Evolutionary conservation across 2,888 invertebrate species (phyloP), one percentile per base, ranked within the genome.

Genomic region (Diplazon laetatorius): DNA sequence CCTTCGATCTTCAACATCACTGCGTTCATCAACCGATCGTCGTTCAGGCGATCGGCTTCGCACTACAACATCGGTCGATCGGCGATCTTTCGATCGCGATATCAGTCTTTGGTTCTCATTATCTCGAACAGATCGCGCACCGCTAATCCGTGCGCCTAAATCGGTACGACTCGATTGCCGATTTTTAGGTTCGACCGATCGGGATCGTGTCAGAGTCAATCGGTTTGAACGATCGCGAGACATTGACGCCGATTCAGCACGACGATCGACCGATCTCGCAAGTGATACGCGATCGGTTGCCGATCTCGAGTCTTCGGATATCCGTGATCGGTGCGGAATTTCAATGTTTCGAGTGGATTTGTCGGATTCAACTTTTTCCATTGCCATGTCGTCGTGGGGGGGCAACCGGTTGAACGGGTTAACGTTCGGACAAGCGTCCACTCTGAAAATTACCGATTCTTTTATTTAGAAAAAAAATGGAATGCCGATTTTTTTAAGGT

Each of bases 351-450:
- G 14, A 9, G 14, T 22, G 12, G 48, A 35, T 25, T 57, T 12
- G 50, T 60, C 50, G 66, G 22, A 16, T 22, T 18, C 20, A 25
- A 10, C 63, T 59, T 76, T 55, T 63, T 66, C 44, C 9, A 52
- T 22, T 42, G 80, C 82, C 52, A 72, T 10, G 37, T 83, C 82
- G 75, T 78, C 81, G 30, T 66, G 60, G 35, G 76, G 68, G n/a
- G 60, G 59, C 69, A 75, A 70, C 70, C 78, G 80, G 70, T 52
- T 42, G 66, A 85, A 82, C 5, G 82, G 83, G 44, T 65, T 60
- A 39, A 81, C 80, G 35, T 89, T 89, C 1, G 90, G 89, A 39
- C 89, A 89, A 35, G 87, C 87, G 42, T 89, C 89, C 20, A 88
- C 85, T 68, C 90, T 90, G 74, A 30, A 69, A 81, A 18, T 55